Percentiles rank a stretch among this genome's conserved stretches.
Evolutionary conservation across 1,140 invertebrate species (phyloP).

Genomic region (Drosophila tropicalis): DNA sequence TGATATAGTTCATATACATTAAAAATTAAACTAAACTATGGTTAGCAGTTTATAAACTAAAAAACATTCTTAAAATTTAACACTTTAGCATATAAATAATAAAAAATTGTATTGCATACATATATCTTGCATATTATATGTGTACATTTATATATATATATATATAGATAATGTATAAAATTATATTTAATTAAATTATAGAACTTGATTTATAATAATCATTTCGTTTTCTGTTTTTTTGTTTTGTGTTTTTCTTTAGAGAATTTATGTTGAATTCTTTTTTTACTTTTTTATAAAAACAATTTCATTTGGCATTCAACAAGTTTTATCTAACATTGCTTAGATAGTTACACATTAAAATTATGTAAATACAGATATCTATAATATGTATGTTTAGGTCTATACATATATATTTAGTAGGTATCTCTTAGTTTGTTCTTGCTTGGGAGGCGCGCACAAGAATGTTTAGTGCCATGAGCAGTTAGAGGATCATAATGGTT

Average conservation of each 20-base stretch:
- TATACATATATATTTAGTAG: conserved; percentile 42
- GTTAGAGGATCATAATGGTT: conserved; percentile 30
- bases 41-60: conserved; percentile 76
- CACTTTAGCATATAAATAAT: conserved; percentile 62
- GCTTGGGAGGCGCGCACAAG: conserved; percentile 22
- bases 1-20: conserved; percentile 58
- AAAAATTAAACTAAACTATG: conserved; percentile 73
- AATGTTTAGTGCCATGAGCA: conserved; percentile 35
- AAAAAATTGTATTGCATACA: conserved; percentile 63
- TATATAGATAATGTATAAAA: conserved; percentile 28
- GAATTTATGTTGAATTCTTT: conserved; percentile 57
- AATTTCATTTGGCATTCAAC: conserved; percentile 77
- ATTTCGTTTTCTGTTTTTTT: conserved; percentile 7
- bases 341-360: conserved; percentile 9
- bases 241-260: conserved; percentile 39
- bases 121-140: conserved; percentile 41
- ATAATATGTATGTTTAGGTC: conserved; percentile 25
- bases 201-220: conserved; percentile 38
- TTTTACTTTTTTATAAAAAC: conserved; percentile 39
- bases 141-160: conserved; percentile 20
- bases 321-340: conserved; percentile 71
- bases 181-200: conserved; percentile 50
- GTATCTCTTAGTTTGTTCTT: conserved; percentile 74
- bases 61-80: conserved; percentile 71
- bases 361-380: conserved; percentile 29